phyloP scores from a whole-genome alignment of 2,888 invertebrate genomes.

The Periphyllus acericola region DNA sequence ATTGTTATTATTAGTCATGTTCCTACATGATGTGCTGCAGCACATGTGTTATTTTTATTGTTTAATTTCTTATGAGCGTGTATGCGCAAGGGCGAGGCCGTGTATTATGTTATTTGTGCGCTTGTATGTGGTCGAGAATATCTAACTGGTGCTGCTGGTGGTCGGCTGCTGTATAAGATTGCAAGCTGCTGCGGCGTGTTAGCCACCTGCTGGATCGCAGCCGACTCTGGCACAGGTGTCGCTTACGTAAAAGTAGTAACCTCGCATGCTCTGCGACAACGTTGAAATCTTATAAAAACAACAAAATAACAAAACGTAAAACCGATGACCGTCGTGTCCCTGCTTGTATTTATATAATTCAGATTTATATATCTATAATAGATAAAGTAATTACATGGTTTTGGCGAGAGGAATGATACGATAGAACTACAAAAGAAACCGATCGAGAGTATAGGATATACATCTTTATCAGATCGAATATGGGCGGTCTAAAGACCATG shows the following conservation, averaged over 20 bases:
- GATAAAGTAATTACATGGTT: conserved; percentile 1
- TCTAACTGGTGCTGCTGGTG: conserved; percentile 16
- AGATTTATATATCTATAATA: background rate
- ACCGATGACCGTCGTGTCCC: background rate
- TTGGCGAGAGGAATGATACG: background rate
- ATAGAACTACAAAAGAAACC: background rate
- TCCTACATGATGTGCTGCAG: background rate
- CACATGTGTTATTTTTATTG: conserved; percentile 40
- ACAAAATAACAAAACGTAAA: conserved; percentile 26
- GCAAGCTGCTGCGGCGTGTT: conserved; percentile 36
- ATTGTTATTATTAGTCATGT: background rate
- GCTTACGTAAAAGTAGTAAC: conserved; percentile 20
- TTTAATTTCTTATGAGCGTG: background rate
- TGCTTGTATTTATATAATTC: background rate
- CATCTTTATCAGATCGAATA: conserved; percentile 9
- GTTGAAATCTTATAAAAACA: conserved; percentile 29
- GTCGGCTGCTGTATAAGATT: conserved; percentile 29
- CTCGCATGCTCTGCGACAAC: background rate
- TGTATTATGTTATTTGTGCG: background rate
- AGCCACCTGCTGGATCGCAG: conserved; percentile 44
- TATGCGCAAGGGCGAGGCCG: background rate
- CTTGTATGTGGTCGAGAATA: conserved; percentile 28
- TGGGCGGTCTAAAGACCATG: conserved; percentile 10
- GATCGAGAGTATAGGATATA: background rate
- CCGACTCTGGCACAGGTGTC: conserved; percentile 38